These are phyloP conservation scores for Onthophagus sagittarius DNA, from an alignment of 2,888 invertebrate genomes.

Conservation along the genomic window DNA sequence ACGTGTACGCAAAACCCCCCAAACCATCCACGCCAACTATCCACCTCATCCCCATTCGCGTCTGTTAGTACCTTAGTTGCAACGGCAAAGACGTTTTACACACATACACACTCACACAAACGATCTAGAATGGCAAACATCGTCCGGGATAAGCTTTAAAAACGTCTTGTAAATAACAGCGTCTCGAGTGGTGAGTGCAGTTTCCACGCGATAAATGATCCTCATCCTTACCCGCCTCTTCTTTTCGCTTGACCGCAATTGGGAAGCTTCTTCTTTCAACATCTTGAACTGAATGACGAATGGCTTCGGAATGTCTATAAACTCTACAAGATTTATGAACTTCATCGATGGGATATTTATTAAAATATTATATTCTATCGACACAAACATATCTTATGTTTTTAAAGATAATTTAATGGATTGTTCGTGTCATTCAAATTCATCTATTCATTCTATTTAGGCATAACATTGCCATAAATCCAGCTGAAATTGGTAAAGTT, in stretches of 20 bases:
- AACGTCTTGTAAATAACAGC: not conserved
- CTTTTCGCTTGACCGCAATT: not conserved
- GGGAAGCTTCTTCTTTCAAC: not conserved
- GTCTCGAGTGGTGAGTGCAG: not conserved
- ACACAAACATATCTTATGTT: no score
- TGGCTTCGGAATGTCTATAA: not conserved
- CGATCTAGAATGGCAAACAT: not conserved
- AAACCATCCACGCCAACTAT: no score
- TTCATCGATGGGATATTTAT: not conserved
- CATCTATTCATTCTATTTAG: no score
- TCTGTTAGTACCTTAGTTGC: no score
- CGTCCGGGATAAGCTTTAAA: not conserved
- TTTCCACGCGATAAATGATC: not conserved
- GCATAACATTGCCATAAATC: no score
- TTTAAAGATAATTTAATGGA: no score
- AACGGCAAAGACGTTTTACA: no score
- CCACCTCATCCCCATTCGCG: no score
- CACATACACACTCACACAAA: no score
- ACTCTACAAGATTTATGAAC: not conserved
- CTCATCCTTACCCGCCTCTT: not conserved
- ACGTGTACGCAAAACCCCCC: no score
- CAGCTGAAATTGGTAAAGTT: not conserved
- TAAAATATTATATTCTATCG: not conserved
- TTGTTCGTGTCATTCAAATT: no score
- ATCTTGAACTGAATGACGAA: not conserved